Base-by-base conservation (phyloP, 2,888 invertebrate species). In the Meiosimyza platycephala region DNA sequence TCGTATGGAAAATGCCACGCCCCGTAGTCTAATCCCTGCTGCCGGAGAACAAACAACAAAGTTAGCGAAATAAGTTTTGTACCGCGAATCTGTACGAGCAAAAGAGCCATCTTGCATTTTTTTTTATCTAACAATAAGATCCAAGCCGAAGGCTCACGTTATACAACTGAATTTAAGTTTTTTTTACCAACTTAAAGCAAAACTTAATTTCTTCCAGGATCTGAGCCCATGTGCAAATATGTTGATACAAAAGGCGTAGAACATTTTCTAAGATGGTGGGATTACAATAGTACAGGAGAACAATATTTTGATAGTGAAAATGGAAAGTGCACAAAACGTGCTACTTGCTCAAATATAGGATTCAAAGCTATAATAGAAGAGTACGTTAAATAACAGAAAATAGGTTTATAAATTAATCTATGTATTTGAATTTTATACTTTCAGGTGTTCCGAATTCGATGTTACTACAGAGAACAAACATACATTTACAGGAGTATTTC, bases 141-240 rank as follows among this genome's bases (percentile, higher is more conserved):
- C 28, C 4, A 28, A 28, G 28, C 28, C 28, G 0, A 3, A 28
- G 28, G 28, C 28, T 28, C 28, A 28, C 4, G 4, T 28, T 28
- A 28, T 28, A 4, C 28, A 28, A 28, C 28, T 28, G 28, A 28
- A 28, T 3, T 3, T 4, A 4, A 28, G 4, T 4, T 4, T 28
- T 28, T 28, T 28, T 28, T 28, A 28, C 4, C 2, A 28, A 4
- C 28, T 28, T 28, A 28, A 28, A 0, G 4, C 28, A 28, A 28
- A 28, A 28, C 4, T 28, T 28, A 3, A 28, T 57, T 52, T 15
- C 22, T 67, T 54, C 11, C 63, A 80, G 83, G 64, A 12, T 78
- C 78, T n/a, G 80, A 84, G 52, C 85, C 85, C 6, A 80, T 84
- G 11, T 85, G 85, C 76, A 77, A 78, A 7, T 85, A 85, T 74